phyloP scores from a whole-genome alignment of 2,888 invertebrate genomes.

The Cryptus armator region DNA sequence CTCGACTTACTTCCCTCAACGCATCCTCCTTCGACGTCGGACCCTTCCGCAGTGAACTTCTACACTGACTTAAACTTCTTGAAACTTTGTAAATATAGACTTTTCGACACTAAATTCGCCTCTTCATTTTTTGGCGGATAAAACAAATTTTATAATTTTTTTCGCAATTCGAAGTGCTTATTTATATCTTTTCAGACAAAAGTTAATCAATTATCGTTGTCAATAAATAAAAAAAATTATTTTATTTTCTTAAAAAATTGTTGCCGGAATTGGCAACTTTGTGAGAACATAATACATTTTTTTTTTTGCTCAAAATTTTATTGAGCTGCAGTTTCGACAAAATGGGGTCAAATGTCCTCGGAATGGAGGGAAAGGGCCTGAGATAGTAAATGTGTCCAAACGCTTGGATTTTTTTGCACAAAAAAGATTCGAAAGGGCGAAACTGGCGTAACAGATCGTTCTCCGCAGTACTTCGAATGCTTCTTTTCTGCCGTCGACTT shows the following conservation, averaged over 20 bases:
- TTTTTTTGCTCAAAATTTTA: background rate
- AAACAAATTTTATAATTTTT: no score
- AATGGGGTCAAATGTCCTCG: background rate
- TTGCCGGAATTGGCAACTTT: no score
- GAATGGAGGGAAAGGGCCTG: background rate
- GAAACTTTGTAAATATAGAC: background rate
- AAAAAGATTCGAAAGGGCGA: background rate
- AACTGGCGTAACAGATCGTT: constrained; percentile 4
- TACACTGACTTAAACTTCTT: background rate
- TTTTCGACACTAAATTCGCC: background rate
- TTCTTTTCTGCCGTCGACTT: constrained; percentile 2
- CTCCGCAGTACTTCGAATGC: constrained; percentile 5
- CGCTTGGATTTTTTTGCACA: background rate
- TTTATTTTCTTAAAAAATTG: no score
- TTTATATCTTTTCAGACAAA: no score
- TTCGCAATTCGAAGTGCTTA: no score
- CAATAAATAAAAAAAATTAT: no score
- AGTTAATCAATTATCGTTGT: no score
- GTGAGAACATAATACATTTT: background rate
- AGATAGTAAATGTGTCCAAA: background rate
- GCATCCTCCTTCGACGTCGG: constrained; percentile 3
- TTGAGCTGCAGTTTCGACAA: background rate
- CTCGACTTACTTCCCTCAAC: constrained; percentile 42
- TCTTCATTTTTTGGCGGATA: background rate
- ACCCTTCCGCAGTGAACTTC: background rate